Conservation (phyloP, 2,888 invertebrate genomes). For the Hypena proboscidalis region DNA sequence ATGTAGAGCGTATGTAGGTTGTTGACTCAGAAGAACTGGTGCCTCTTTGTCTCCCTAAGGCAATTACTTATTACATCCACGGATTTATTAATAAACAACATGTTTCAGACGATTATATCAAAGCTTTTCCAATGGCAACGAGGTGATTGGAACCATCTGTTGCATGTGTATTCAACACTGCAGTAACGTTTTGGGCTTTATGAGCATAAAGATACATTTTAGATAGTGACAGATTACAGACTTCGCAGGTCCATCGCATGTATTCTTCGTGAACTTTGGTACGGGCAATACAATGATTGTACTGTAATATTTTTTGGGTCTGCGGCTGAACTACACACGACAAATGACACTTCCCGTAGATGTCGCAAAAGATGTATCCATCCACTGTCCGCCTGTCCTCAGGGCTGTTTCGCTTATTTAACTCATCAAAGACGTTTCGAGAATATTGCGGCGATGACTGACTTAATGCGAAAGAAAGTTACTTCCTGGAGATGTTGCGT, state of each 20-base stretch:
- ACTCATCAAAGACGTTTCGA: background rate
- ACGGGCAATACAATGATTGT: background rate
- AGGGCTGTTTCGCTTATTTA: conserved; percentile 2
- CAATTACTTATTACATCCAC: background rate
- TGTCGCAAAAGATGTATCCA: background rate
- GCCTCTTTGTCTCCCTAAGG: background rate
- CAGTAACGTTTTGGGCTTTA: background rate
- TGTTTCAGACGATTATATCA: no score
- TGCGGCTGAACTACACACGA: background rate
- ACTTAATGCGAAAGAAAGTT: background rate
- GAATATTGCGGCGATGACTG: background rate
- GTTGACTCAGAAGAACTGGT: background rate
- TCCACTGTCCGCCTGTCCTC: background rate
- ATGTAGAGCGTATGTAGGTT: background rate
- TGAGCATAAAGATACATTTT: conserved; percentile 1
- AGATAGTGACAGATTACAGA: conserved; percentile 3
- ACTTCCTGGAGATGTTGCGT: background rate
- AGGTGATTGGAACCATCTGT: background rate
- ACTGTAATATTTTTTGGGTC: background rate
- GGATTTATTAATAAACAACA: no score
- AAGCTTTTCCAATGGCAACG: background rate
- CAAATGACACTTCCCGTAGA: conserved; percentile 1
- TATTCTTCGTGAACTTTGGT: background rate
- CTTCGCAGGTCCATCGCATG: background rate
- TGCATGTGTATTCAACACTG: background rate